Evolutionary conservation across 1,140 invertebrate genomes (phyloP).

Genomic region (Bombus terrestris): DNA sequence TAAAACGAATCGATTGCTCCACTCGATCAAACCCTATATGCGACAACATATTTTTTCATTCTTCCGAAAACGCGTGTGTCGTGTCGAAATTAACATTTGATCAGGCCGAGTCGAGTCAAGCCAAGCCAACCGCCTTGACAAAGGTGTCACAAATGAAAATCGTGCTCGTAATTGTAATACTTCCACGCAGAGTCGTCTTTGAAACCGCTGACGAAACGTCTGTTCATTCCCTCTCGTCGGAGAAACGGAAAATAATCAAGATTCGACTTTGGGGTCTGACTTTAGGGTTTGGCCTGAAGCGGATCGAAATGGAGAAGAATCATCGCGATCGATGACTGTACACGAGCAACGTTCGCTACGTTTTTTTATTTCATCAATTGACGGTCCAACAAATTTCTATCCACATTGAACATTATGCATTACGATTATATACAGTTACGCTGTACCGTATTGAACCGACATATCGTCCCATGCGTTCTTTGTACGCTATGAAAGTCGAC

Average conservation of each 20-base stretch:
- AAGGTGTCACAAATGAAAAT: slow-evolving; percentile 51
- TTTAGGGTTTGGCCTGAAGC: neutral
- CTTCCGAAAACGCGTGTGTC: neutral
- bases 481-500: neutral
- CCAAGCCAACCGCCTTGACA: neutral
- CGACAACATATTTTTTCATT: neutral
- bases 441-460: neutral
- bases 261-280: neutral
- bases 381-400: neutral
- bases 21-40: neutral
- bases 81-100: neutral
- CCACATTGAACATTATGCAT: neutral
- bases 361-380: neutral
- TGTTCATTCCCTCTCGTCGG: neutral
- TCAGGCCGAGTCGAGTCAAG: slow-evolving; percentile 4
- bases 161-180: slow-evolving; percentile 16
- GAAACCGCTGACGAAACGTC: slow-evolving; percentile 29
- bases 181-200: slow-evolving; percentile 51
- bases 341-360: neutral
- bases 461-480: neutral
- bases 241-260: neutral
- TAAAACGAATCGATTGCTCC: neutral
- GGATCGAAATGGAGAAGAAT: too few species aligned
- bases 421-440: neutral
- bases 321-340: too few species aligned